These are phyloP conservation scores for Caenorhabditis doughertyi DNA, from an alignment of 2,888 invertebrate genomes.

Conservation along the genomic window DNA sequence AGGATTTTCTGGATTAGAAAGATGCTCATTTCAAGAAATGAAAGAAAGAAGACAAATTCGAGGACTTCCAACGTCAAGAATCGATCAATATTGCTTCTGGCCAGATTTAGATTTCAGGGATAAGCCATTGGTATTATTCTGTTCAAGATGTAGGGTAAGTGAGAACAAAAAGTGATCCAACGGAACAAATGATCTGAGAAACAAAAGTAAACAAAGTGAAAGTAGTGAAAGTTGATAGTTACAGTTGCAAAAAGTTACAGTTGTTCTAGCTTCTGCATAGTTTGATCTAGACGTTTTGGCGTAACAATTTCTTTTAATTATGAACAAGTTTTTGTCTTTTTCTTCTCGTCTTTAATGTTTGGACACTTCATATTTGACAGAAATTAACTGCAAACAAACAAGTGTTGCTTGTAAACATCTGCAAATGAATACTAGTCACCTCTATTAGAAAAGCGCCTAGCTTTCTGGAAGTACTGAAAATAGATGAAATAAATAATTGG, in stretches of 20 bases:
- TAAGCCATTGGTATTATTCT: constrained; percentile 74
- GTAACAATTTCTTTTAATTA: constrained; percentile 9
- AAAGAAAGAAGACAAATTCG: constrained; percentile 46
- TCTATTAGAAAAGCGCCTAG: too few relatives aligned
- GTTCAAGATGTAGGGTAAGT: constrained; percentile 78
- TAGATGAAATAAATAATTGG: not conserved
- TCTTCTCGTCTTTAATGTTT: not conserved
- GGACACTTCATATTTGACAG: too few relatives aligned
- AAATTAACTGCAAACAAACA: too few relatives aligned
- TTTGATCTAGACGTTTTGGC: constrained; percentile 8
- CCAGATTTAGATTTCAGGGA: constrained; percentile 74
- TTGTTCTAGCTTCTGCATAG: constrained; percentile 13
- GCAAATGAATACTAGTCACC: too few relatives aligned
- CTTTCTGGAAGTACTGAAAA: too few relatives aligned
- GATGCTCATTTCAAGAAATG: constrained; percentile 61
- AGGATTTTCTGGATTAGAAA: constrained; percentile 69
- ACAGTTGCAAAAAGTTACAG: constrained; percentile 1
- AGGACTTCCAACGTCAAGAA: constrained; percentile 40
- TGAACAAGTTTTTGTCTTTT: constrained; percentile 21
- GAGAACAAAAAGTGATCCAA: not conserved
- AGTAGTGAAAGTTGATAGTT: not conserved
- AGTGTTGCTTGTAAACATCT: too few relatives aligned
- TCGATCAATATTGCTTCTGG: constrained; percentile 61
- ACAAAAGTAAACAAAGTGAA: not conserved
- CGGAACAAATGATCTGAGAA: not conserved